These are phyloP conservation scores for Tachuris rubrigastra DNA, from an alignment of 2,113 vertebrate species.

Conservation along the genomic window DNA sequence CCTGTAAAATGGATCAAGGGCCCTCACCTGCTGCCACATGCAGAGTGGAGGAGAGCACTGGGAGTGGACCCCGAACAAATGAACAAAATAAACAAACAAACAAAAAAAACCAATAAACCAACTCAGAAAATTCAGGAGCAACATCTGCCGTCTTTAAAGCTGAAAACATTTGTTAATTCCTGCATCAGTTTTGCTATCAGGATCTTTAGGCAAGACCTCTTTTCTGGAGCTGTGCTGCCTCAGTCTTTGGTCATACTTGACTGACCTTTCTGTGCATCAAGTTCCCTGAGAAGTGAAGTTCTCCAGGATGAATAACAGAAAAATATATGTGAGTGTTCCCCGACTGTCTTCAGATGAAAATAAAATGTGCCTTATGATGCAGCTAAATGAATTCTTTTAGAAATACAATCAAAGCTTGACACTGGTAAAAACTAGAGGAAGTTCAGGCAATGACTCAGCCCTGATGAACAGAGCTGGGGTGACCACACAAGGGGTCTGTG, in stretches of 20 bases:
- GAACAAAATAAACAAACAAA: background rate
- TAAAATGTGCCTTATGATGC: background rate
- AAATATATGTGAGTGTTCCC: rapidly evolving
- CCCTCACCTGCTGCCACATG: rapidly evolving
- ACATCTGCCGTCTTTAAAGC: background rate
- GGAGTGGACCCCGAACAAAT: background rate
- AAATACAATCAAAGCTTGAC: background rate
- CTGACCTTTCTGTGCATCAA: background rate
- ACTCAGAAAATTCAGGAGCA: background rate
- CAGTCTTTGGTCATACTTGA: background rate
- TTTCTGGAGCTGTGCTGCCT: background rate
- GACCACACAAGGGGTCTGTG: rapidly evolving
- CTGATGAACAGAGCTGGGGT: background rate
- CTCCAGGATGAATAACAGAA: background rate
- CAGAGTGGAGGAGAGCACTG: background rate
- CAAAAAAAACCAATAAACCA: no score
- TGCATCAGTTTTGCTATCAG: background rate
- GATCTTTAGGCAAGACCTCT: background rate
- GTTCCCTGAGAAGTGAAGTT: background rate
- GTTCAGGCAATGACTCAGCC: background rate
- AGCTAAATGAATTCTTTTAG: background rate
- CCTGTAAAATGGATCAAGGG: rapidly evolving
- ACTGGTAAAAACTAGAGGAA: background rate
- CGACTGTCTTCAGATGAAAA: background rate
- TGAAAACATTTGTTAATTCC: background rate